Evolutionary conservation across 2,888 invertebrate genomes (phyloP).

Genomic region (Sialis fuliginosa): DNA sequence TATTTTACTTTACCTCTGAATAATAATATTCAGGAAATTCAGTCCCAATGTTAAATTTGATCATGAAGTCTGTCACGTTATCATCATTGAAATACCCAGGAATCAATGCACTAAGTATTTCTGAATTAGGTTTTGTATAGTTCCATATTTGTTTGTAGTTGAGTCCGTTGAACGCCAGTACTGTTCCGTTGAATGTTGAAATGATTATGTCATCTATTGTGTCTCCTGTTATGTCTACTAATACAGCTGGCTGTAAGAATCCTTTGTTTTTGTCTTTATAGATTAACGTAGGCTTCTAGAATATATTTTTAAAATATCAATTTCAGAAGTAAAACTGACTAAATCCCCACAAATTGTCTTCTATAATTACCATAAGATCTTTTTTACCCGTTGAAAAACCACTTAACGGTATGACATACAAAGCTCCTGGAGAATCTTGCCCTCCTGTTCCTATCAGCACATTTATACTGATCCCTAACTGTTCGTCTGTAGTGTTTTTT

Average conservation of each 20-base stretch:
- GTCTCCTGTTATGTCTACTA: slow-evolving; percentile 57
- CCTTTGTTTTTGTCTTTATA: slow-evolving; percentile 44
- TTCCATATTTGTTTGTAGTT: slow-evolving; percentile 56
- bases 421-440: slow-evolving; percentile 49
- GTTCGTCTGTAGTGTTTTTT: slow-evolving; percentile 1
- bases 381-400: slow-evolving; percentile 30
- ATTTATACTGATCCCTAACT: not conserved
- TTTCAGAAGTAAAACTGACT: not conserved
- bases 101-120: slow-evolving; percentile 57
- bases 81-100: slow-evolving; percentile 66
- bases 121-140: slow-evolving; percentile 42
- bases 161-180: slow-evolving; percentile 53
- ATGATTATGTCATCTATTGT: slow-evolving; percentile 52
- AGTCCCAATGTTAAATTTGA: slow-evolving; percentile 36
- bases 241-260: slow-evolving; percentile 43
- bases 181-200: slow-evolving; percentile 51
- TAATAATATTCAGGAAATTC: slow-evolving; percentile 59
- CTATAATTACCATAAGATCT: slow-evolving; percentile 11
- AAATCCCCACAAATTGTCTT: not conserved
- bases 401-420: slow-evolving; percentile 43
- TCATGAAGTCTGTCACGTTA: slow-evolving; percentile 57
- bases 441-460: slow-evolving; percentile 59
- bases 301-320: slow-evolving; percentile 4
- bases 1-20: slow-evolving; percentile 33
- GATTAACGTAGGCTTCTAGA: slow-evolving; percentile 32